These are phyloP conservation scores for Sinotaia quadrata DNA, from an alignment of 2,888 invertebrate genomes.

Conservation along the genomic window DNA sequence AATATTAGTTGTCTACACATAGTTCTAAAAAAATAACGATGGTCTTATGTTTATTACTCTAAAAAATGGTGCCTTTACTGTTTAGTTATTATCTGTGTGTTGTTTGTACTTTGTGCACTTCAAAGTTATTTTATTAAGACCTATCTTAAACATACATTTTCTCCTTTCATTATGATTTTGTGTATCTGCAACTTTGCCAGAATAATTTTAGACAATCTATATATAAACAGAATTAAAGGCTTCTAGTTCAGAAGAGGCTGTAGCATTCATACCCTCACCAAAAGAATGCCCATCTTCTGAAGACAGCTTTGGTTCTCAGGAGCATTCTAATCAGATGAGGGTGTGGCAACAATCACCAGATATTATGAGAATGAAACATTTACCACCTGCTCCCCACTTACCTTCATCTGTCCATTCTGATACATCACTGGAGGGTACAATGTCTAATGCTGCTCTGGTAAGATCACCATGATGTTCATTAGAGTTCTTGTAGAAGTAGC, in stretches of 20 bases:
- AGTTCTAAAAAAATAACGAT: no score
- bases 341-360: not conserved
- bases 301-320: conserved; percentile 16
- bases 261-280: not conserved
- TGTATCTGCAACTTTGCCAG: no score
- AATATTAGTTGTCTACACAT: no score
- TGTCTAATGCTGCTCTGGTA: conserved; percentile 62
- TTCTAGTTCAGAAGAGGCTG: conserved; percentile 3
- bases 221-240: no score
- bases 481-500: not conserved
- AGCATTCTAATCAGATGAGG: not conserved
- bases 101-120: no score
- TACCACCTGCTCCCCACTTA: conserved; percentile 55
- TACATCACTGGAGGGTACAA: conserved; percentile 53
- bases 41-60: no score
- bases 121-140: no score
- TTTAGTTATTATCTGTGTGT: not conserved
- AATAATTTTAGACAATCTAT: no score
- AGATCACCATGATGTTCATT: conserved; percentile 3
- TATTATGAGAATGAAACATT: conserved; percentile 36
- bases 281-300: not conserved
- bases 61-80: no score
- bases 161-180: no score
- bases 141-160: no score
- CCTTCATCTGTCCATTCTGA: conserved; percentile 53